Conservation (phyloP, 1,140 invertebrate genomes). For the Rhynchophorus ferrugineus region DNA sequence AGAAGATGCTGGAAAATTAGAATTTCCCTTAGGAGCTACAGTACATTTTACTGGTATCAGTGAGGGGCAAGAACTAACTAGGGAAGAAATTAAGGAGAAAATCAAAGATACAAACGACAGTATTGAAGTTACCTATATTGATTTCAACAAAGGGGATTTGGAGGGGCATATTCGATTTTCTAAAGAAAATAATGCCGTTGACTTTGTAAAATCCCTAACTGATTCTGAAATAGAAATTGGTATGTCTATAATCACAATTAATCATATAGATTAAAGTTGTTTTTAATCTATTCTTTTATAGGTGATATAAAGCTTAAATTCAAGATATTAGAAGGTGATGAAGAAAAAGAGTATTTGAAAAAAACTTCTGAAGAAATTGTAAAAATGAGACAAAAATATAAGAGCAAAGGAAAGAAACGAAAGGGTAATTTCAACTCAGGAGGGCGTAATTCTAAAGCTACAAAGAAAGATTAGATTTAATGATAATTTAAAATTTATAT, state of each 20-base stretch:
- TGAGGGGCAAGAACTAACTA: conserved; percentile 47
- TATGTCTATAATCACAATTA: not conserved
- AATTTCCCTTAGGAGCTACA: conserved; percentile 60
- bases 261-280: not conserved
- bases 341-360: conserved; percentile 58
- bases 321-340: conserved; percentile 57
- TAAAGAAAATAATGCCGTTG: conserved; percentile 60
- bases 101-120: conserved; percentile 50
- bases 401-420: conserved; percentile 35
- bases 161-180: conserved; percentile 63
- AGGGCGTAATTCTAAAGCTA: conserved; percentile 20
- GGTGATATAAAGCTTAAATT: conserved; percentile 49
- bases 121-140: conserved; percentile 61
- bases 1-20: conserved; percentile 39
- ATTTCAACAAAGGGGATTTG: conserved; percentile 63
- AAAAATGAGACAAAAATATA: conserved; percentile 46
- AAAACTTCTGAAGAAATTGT: conserved; percentile 56
- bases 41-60: conserved; percentile 56
- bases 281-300: not conserved
- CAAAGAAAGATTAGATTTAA: conserved; percentile 25
- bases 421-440: conserved; percentile 33
- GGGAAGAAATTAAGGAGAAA: conserved; percentile 64
- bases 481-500: too few relatives aligned
- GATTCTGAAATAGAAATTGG: conserved; percentile 52
- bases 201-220: conserved; percentile 54